phyloP scores from a whole-genome alignment of 2,797 vertebrate genomes.

The Gallinago nigripennis region DNA sequence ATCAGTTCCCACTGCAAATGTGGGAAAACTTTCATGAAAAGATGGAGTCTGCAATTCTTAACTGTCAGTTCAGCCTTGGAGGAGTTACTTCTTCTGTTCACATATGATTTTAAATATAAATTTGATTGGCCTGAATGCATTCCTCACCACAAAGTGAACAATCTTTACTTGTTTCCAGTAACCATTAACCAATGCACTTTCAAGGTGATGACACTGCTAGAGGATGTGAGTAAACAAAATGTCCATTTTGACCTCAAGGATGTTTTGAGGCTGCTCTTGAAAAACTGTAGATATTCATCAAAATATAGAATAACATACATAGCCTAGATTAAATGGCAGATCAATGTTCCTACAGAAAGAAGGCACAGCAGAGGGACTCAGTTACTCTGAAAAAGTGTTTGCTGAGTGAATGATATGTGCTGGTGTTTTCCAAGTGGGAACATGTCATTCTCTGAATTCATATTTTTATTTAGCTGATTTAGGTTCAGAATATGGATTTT shows the following conservation, averaged over 20 bases:
- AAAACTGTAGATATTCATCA: background rate
- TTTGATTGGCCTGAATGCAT: background rate
- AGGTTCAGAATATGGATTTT: background rate
- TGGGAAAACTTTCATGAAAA: background rate
- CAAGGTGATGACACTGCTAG: background rate
- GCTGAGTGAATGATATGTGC: background rate
- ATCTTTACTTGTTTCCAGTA: background rate
- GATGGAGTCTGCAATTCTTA: background rate
- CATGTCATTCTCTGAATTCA: background rate
- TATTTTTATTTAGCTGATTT: background rate
- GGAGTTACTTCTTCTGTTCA: background rate
- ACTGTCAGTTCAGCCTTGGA: background rate
- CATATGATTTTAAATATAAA: background rate
- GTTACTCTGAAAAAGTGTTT: background rate
- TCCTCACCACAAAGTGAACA: background rate
- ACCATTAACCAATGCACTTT: background rate
- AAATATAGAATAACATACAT: background rate
- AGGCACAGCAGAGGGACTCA: fast-evolving
- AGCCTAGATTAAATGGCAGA: background rate
- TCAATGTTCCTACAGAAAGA: background rate
- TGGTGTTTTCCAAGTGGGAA: background rate
- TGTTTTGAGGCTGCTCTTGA: background rate
- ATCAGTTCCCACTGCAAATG: background rate
- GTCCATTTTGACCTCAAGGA: background rate
- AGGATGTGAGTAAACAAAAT: background rate